Evolutionary conservation across 1,140 invertebrate genomes (phyloP).

Genomic region (Hirudo medicinalis): DNA sequence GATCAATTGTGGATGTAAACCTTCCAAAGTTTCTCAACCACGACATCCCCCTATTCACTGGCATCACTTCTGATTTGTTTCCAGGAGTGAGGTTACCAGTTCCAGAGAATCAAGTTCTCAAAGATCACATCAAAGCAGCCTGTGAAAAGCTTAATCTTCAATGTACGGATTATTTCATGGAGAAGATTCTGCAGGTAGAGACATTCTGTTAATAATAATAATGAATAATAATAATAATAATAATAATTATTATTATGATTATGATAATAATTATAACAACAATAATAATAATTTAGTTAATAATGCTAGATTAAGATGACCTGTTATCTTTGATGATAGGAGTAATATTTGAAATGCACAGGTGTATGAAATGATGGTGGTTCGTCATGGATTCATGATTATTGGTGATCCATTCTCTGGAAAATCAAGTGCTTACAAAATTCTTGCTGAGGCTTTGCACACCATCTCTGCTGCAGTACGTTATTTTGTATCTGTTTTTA

Average conservation of each 20-base stretch:
- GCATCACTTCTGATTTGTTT: conserved; percentile 80
- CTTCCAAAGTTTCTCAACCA: conserved; percentile 78
- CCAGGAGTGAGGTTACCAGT: conserved; percentile 62
- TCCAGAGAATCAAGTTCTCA: conserved; percentile 54
- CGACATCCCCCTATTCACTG: conserved; percentile 75
- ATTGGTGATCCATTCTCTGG: conserved; percentile 72
- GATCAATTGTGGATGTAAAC: conserved; percentile 80
- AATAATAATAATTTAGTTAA: no score
- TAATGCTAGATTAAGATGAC: no score
- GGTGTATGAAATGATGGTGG: conserved; percentile 89
- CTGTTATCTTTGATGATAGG: not conserved
- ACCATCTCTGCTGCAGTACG: conserved; percentile 63
- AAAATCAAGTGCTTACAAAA: conserved; percentile 43
- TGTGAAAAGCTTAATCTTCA: conserved; percentile 66
- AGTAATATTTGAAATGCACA: conserved; percentile 20
- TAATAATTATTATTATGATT: no score
- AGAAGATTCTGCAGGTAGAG: conserved; percentile 65
- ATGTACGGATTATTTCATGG: conserved; percentile 64
- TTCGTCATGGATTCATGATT: conserved; percentile 75
- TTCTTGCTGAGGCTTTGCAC: conserved; percentile 61
- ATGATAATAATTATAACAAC: no score
- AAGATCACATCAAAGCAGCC: conserved; percentile 49
- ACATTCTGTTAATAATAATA: not conserved
- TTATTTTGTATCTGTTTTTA: not conserved
- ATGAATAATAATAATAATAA: not conserved